A percentile compares a stretch with the other conserved stretches of the same genome.
These are phyloP conservation scores for Cossypha dichroa DNA, from an alignment of 2,797 vertebrate species.

Conservation along the genomic window DNA sequence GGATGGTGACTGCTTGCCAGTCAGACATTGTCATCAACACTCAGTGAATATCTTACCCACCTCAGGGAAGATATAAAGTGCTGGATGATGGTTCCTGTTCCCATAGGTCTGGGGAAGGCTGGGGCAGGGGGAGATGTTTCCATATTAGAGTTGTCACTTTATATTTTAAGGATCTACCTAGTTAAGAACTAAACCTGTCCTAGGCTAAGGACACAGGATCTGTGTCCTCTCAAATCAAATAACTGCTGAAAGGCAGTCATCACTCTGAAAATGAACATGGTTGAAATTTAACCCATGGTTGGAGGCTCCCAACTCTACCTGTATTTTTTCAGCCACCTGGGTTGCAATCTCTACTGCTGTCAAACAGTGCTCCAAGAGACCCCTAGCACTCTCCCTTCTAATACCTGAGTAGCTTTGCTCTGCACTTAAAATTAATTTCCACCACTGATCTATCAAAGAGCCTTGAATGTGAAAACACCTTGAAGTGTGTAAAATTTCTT, in stretches of 20 bases:
- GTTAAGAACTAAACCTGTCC: neutral
- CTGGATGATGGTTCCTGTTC: neutral
- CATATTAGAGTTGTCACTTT: neutral
- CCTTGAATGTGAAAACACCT: neutral
- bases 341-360: neutral
- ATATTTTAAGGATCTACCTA: neutral
- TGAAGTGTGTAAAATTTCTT: neutral
- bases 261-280: neutral
- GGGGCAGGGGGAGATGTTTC: rapidly evolving
- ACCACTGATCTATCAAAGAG: neutral
- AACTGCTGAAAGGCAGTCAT: neutral
- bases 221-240: neutral
- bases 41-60: neutral
- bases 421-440: neutral
- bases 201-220: neutral
- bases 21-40: neutral
- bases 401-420: neutral
- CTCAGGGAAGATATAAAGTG: neutral
- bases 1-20: neutral
- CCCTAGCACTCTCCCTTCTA: neutral
- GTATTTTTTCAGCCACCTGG: neutral
- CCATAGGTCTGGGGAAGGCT: neutral
- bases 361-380: neutral
- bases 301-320: neutral
- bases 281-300: neutral